Evolutionary conservation across 2,888 invertebrate genomes (phyloP).

Genomic region (Zaprionus bogoriensis): DNA sequence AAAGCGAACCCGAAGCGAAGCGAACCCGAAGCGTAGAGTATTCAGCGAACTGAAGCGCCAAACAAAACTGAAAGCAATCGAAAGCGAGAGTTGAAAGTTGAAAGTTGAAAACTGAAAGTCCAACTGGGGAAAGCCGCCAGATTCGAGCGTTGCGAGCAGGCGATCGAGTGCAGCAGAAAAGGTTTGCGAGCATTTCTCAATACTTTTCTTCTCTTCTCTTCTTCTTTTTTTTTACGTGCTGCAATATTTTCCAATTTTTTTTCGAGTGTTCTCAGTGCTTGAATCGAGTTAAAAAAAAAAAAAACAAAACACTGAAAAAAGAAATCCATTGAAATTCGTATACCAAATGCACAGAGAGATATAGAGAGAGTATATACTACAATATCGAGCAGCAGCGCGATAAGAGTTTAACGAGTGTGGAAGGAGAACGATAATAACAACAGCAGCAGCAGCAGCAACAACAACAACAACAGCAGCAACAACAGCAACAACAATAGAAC

Average conservation of each 20-base stretch:
- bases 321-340: not conserved
- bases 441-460: not conserved
- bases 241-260: slow-evolving; percentile 20
- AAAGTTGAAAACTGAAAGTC: not conserved
- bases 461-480: not conserved
- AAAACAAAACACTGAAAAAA: not conserved
- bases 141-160: not conserved
- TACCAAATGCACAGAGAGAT: not conserved
- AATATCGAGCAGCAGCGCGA: slow-evolving; percentile 11
- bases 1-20: not conserved
- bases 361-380: not conserved
- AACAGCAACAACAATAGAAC: slow-evolving; percentile 21
- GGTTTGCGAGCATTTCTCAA: not conserved
- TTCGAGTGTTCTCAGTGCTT: slow-evolving; percentile 32
- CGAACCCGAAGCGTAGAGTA: too few relatives aligned
- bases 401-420: slow-evolving; percentile 29
- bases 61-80: not conserved
- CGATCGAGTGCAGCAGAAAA: too few relatives aligned
- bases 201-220: not conserved
- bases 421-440: slow-evolving; percentile 18
- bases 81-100: slow-evolving; percentile 7
- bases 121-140: not conserved
- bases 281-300: not conserved
- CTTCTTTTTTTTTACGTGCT: slow-evolving; percentile 37
- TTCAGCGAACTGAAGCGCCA: too few relatives aligned